Base-by-base conservation (phyloP, 2,797 vertebrate genomes). In the Microtus californicus region DNA sequence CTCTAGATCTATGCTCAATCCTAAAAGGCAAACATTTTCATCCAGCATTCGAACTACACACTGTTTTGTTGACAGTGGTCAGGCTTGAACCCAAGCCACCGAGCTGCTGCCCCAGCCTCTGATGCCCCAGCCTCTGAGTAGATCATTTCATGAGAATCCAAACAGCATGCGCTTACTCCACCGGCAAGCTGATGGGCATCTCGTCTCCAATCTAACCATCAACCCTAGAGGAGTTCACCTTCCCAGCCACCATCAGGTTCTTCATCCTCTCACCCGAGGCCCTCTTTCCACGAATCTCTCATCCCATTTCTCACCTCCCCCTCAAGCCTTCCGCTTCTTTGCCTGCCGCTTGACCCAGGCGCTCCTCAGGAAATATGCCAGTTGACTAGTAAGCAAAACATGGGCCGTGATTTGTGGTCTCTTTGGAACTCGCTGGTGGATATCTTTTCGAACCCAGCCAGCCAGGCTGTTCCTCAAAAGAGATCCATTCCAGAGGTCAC, bases 381-480 rank as follows among this genome's bases (percentile, higher is more conserved):
- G 34, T 54, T 87, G 63, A 87, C 81, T 83, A 76, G 48, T 89
- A 85, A 87, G 90, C 54, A 91, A 61, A 90, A 87, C 37, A 37
- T 54, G 34, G 61, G n/a, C 29, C 43, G 71, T 51, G 9, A 73
- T 69, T 85, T 96, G 74, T 34, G 63, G 61, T 95, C 79, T 87
- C 89, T 89, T 83, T 92, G 88, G 81, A 96, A 96, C 87, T 90
- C 67, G 87, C 81, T 17, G 5, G 61, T 82, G 23, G n/a, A 34
- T 95, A 48, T 69, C 85, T 81, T 87, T 94, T 87, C 54, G 73
- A 92, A 91, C 51, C 82, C 69, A 1, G 13, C 85, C 93, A 95
- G 61, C 78, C 76, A 67, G 14, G 29, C 51, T 88, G 25, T 77
- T 94, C 45, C 51, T 93, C 95, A 96, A 90, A 90, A 97, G 90